A percentile compares a stretch with the other conserved stretches of the same genome.
These are phyloP conservation scores for Geococcyx californianus DNA, from an alignment of 2,113 vertebrate genomes.

Conservation along the genomic window DNA sequence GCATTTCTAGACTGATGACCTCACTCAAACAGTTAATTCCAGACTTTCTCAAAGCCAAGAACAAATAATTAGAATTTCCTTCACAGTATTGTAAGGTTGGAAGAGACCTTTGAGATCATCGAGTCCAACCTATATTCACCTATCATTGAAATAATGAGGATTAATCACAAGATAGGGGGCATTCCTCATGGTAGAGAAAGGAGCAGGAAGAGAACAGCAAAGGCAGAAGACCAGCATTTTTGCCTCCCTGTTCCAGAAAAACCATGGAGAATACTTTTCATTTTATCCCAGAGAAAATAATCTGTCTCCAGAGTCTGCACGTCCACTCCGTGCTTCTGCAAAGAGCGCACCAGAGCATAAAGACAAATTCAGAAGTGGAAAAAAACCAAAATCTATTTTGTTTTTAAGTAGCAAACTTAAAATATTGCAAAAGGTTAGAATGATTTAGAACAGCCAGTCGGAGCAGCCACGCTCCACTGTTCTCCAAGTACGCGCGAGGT, in stretches of 20 bases:
- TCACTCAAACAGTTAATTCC: slow-evolving; percentile 30
- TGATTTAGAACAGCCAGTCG: slow-evolving; percentile 64
- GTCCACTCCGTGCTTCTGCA: neutral
- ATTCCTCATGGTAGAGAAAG: neutral
- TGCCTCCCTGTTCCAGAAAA: neutral
- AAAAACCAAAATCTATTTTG: neutral
- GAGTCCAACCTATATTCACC: too few species aligned
- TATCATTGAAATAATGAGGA: neutral
- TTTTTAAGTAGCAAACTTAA: slow-evolving; percentile 59
- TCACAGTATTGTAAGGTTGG: too few species aligned
- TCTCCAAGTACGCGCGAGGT: slow-evolving; percentile 53
- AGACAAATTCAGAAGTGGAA: slow-evolving; percentile 43
- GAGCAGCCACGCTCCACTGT: slow-evolving; percentile 61
- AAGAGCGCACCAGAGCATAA: neutral
- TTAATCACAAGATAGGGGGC: neutral
- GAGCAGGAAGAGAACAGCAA: neutral
- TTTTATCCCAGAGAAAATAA: slow-evolving; percentile 14
- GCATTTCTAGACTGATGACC: neutral
- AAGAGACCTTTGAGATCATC: too few species aligned
- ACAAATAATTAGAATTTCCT: neutral
- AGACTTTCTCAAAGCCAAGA: neutral
- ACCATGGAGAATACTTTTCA: neutral
- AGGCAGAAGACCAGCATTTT: neutral
- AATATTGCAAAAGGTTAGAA: slow-evolving; percentile 65
- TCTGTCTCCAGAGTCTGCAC: neutral